Evolutionary conservation across 2,113 vertebrate genomes (phyloP), one percentile per base, ranked within the genome.

Genomic region (Sinocyclocheilus grahami): DNA sequence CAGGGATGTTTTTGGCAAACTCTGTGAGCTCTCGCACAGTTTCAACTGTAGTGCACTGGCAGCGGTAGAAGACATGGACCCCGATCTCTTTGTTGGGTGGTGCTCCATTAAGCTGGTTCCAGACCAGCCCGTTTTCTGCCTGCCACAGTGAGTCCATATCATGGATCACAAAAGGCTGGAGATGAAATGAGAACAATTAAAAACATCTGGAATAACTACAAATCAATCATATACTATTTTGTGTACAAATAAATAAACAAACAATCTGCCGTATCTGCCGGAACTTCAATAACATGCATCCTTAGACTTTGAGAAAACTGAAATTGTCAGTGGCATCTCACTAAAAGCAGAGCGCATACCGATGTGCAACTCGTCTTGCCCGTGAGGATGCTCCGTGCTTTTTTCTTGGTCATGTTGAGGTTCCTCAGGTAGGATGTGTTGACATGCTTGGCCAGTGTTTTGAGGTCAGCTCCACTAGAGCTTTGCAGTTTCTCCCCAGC

Each of bases 321-420:
- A 13, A 58, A 39, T 14, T 39, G 55, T 37, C 9, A 30, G 51
- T n/a, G 55, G 77, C 30, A 48, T 82, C n/a, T 67, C 39, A 82
- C 22, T 55, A 20, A 13, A 84, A 82, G 63, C 55, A 0, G 14
- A 37, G 16, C 2, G 33, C 67, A 62, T 90, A 97, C 96, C 91
- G 96, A 93, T 2, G 92, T 96, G 92, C 95, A 94, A 93, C 93
- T 96, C 90, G 95, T 95, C 92, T 96, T 97, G 90, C 97, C 97
- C 0, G 96, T 97, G 90, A 97, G 94, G 92, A 97, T 97, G 90
- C 95, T 94, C 24, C 96, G 95, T 48, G 97, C 97, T 91, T 96
- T 97, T 93, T 96, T 97, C 94, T 97, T 97, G 94, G 96, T 97
- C 96, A 97, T 97, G 90, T 95, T 96, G 93, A 97, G 97, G 92